Evolutionary conservation across 2,797 vertebrate genomes (phyloP).

Genomic region (Paedocypris micromegethes): DNA sequence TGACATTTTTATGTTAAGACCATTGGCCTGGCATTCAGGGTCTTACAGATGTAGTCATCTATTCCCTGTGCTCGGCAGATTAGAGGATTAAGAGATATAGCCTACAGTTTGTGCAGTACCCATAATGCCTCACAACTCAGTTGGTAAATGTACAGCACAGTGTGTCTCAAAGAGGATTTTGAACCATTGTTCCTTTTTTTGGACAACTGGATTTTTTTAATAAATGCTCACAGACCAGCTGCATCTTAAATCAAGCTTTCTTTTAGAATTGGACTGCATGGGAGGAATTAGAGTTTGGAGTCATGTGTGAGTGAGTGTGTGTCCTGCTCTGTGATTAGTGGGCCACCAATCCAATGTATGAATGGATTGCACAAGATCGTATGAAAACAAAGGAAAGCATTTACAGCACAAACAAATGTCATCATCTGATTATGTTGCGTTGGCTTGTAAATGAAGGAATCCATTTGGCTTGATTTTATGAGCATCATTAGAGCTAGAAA

Average conservation of each 20-base stretch:
- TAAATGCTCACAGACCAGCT: too few relatives aligned
- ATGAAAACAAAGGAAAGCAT: not conserved
- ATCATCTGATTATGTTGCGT: slow-evolving; percentile 13
- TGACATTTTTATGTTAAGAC: slow-evolving; percentile 33
- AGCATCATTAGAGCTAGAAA: slow-evolving; percentile 28
- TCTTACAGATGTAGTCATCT: slow-evolving; percentile 44
- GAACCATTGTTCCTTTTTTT: not conserved
- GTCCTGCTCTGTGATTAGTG: too few relatives aligned
- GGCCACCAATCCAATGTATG: too few relatives aligned
- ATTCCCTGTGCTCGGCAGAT: slow-evolving; percentile 46
- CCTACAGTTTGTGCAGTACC: slow-evolving; percentile 44
- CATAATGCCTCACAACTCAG: slow-evolving; percentile 35
- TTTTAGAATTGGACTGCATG: too few relatives aligned
- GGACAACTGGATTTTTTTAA: too few relatives aligned
- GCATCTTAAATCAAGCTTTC: too few relatives aligned
- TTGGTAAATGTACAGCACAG: not conserved
- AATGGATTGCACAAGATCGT: not conserved
- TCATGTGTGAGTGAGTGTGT: too few relatives aligned
- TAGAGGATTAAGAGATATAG: slow-evolving; percentile 51
- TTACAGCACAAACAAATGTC: not conserved
- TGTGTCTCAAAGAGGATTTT: slow-evolving; percentile 5
- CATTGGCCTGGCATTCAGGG: slow-evolving; percentile 32
- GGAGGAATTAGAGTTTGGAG: too few relatives aligned
- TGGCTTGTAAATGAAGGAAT: slow-evolving; percentile 23
- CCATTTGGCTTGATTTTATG: slow-evolving; percentile 25